phyloP scores from a whole-genome alignment of 1,140 invertebrate genomes.

The Sinonovacula constricta region DNA sequence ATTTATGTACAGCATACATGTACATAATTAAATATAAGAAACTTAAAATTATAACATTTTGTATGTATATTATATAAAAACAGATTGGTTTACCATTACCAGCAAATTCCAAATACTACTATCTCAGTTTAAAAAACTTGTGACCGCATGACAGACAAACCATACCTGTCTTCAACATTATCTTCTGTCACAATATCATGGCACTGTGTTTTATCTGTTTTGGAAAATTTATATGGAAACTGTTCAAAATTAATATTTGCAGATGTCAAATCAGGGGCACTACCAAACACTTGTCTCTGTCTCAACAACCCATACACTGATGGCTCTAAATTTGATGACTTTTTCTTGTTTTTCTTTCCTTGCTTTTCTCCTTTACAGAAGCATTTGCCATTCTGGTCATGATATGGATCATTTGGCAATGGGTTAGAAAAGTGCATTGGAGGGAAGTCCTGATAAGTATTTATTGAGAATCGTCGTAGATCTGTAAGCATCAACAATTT shows the following conservation, averaged over 20 bases:
- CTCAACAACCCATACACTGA: slow-evolving; percentile 62
- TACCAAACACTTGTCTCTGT: slow-evolving; percentile 63
- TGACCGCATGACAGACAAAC: too few species aligned
- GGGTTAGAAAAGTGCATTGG: slow-evolving; percentile 51
- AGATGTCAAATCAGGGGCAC: slow-evolving; percentile 44
- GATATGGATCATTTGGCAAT: slow-evolving; percentile 2
- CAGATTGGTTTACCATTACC: too few species aligned
- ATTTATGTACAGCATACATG: too few species aligned
- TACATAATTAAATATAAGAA: too few species aligned
- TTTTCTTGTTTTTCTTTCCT: slow-evolving; percentile 41
- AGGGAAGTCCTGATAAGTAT: slow-evolving; percentile 34
- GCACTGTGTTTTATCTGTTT: too few species aligned
- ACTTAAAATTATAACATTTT: too few species aligned
- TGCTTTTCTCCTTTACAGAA: slow-evolving; percentile 7
- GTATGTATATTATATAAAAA: too few species aligned
- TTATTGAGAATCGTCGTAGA: slow-evolving; percentile 29
- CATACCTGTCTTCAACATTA: not conserved
- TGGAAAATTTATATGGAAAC: slow-evolving; percentile 53
- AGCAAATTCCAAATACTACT: too few species aligned
- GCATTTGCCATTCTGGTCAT: too few species aligned
- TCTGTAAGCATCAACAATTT: slow-evolving; percentile 32
- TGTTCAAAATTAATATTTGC: slow-evolving; percentile 16
- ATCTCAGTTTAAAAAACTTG: too few species aligned
- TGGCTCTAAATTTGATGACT: slow-evolving; percentile 59
- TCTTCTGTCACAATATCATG: not conserved